phyloP scores from a whole-genome alignment of 2,888 invertebrate genomes.

The Limnephilus rhombicus region DNA sequence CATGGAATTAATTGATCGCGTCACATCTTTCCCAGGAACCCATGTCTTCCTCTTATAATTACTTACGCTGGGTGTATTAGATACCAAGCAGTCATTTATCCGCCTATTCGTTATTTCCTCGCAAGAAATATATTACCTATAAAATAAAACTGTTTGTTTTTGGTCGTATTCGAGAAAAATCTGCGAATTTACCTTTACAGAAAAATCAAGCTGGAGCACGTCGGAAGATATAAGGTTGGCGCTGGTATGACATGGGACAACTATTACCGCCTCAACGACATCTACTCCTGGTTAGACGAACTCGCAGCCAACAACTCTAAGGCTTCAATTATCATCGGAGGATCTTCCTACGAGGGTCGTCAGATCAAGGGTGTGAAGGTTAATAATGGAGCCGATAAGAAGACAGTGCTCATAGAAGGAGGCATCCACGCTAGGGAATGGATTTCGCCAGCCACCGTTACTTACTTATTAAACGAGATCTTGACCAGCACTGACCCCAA shows the following conservation, averaged over 20 bases:
- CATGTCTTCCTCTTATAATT: too few species aligned
- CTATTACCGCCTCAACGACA: constrained; percentile 79
- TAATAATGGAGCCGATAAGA: constrained; percentile 72
- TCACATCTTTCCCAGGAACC: too few species aligned
- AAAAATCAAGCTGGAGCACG: constrained; percentile 10
- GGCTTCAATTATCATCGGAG: constrained; percentile 77
- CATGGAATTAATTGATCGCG: too few species aligned
- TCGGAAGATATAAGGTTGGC: constrained; percentile 13
- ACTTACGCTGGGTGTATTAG: too few species aligned
- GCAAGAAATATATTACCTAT: neutral
- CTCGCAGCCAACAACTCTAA: constrained; percentile 73
- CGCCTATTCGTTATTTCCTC: too few species aligned
- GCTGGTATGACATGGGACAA: constrained; percentile 76
- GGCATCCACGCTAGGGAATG: constrained; percentile 84
- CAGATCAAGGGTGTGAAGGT: constrained; percentile 79
- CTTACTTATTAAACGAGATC: constrained; percentile 84
- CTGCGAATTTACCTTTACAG: neutral
- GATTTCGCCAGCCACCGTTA: constrained; percentile 84
- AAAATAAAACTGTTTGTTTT: too few species aligned
- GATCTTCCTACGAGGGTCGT: constrained; percentile 79
- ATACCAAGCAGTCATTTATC: too few species aligned
- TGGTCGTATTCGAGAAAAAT: too few species aligned
- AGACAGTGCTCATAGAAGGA: constrained; percentile 81
- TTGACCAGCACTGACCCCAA: constrained; percentile 79
- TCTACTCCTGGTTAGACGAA: constrained; percentile 79